Percentiles rank a stretch among this genome's conserved stretches.
phyloP scores from a whole-genome alignment of 2,113 vertebrate species.

The Phalacrocorax pelagicus region DNA sequence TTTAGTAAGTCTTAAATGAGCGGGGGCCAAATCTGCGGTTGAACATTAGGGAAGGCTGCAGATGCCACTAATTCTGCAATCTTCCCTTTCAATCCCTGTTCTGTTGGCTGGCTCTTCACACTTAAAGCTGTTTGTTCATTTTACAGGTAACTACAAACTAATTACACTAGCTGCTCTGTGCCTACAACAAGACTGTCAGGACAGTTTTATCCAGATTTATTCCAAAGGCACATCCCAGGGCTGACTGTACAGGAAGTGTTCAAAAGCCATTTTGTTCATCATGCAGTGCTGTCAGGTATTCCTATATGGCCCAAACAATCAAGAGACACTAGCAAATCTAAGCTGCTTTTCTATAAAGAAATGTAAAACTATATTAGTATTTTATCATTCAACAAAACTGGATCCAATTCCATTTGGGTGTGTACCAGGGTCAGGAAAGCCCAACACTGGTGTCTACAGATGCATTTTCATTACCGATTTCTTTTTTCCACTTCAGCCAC shows the following conservation, averaged over 20 bases:
- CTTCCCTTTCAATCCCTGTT: not conserved
- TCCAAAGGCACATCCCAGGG: not conserved
- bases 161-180: not conserved
- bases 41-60: not conserved
- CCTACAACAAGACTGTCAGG: not conserved
- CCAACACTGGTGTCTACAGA: not conserved
- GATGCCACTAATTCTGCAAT: not conserved
- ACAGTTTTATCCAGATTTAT: not conserved
- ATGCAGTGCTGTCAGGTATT: not conserved
- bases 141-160: not conserved
- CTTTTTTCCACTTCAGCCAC: slow-evolving; percentile 94
- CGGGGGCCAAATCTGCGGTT: not conserved
- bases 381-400: not conserved
- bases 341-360: not conserved
- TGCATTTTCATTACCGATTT: slow-evolving; percentile 78
- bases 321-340: not conserved
- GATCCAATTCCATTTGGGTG: not conserved
- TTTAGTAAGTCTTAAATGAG: not conserved
- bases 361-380: not conserved
- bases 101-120: not conserved
- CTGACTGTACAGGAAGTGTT: not conserved
- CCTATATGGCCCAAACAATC: not conserved
- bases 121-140: not conserved
- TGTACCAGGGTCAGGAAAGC: not conserved
- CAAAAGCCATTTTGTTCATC: not conserved